Conservation (phyloP, 2,888 invertebrate genomes). For the Drosophila hamatofila region DNA sequence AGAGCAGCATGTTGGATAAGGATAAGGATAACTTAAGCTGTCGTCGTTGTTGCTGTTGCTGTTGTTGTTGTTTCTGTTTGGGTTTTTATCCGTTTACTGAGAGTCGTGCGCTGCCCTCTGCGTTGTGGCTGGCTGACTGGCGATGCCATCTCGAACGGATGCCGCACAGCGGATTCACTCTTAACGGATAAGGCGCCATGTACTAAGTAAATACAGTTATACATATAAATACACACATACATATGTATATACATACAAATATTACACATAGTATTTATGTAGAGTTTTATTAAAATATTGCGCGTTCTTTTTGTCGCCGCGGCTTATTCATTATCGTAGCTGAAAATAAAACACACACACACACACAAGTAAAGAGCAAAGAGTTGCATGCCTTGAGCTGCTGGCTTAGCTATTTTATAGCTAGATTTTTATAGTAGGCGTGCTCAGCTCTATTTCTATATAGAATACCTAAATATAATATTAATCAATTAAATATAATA, state of each 20-base stretch:
- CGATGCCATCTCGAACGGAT: constrained; percentile 51
- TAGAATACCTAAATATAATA: neutral
- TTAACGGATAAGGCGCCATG: constrained; percentile 66
- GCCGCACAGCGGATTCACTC: constrained; percentile 45
- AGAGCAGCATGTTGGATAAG: constrained; percentile 9
- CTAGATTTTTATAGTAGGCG: neutral
- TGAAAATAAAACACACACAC: constrained; percentile 52
- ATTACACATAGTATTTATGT: constrained; percentile 40
- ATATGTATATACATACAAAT: neutral
- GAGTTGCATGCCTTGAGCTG: constrained; percentile 22
- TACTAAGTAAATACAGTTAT: constrained; percentile 29
- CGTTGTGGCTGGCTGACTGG: constrained; percentile 62
- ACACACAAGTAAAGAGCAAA: constrained; percentile 16
- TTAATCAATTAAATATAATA: neutral
- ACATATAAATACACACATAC: neutral
- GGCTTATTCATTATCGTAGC: constrained; percentile 60
- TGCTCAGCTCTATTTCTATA: neutral
- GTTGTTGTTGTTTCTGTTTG: neutral
- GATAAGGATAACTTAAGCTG: constrained; percentile 9
- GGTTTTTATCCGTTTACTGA: constrained; percentile 28
- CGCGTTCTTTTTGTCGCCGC: constrained; percentile 48
- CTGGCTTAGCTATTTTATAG: constrained; percentile 28
- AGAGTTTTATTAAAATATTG: constrained; percentile 51
- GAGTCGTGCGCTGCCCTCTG: constrained; percentile 38
- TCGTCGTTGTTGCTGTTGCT: neutral